These are phyloP conservation scores for Cyprinodon tularosa DNA, from an alignment of 2,113 vertebrate species.

Conservation along the genomic window DNA sequence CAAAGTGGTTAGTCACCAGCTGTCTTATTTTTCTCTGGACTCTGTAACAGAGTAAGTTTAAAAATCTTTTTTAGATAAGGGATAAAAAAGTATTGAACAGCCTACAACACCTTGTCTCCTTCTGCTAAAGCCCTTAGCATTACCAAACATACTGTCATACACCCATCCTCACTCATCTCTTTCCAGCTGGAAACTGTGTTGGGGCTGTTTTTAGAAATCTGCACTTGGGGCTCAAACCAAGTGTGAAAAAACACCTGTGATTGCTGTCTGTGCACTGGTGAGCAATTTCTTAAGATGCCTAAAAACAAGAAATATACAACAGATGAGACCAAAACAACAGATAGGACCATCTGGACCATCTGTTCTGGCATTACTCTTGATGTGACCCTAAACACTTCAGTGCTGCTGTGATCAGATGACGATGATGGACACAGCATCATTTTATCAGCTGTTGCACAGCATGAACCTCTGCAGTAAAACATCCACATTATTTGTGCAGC, in stretches of 20 bases:
- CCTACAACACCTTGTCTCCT: background rate
- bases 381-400: constrained; percentile 30
- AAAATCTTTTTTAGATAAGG: background rate
- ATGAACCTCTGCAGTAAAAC: constrained; percentile 13
- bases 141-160: constrained; percentile 3
- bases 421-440: background rate
- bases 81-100: background rate
- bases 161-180: constrained; percentile 11
- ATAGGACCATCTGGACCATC: constrained; percentile 51
- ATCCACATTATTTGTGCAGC: background rate
- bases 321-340: constrained; percentile 29
- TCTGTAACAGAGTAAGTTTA: too few relatives aligned
- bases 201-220: constrained; percentile 25
- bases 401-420: constrained; percentile 3
- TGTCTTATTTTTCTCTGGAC: too few relatives aligned
- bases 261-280: constrained; percentile 27
- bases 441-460: constrained; percentile 20
- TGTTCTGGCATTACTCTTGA: constrained; percentile 33
- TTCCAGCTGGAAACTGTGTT: constrained; percentile 11
- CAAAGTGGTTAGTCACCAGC: too few relatives aligned
- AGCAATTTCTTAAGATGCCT: constrained; percentile 46
- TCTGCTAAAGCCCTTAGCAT: background rate
- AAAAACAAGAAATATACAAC: constrained; percentile 31
- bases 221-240: constrained; percentile 31
- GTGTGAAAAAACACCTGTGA: constrained; percentile 45